Evolutionary conservation across 1,140 invertebrate genomes (phyloP).

Genomic region (Caenorhabditis elegans): WBcel235 BX284605.5:9533001-9533500

Average conservation of each 20-base stretch:
- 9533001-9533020: neutral
- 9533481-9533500: neutral
- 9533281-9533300: neutral
- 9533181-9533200: neutral
- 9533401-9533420: neutral
- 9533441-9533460: neutral
- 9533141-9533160: no score
- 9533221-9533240: neutral
- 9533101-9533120: neutral
- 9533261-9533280: slow-evolving; percentile 12
- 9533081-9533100: neutral
- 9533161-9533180: neutral
- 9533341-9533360: neutral
- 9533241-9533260: slow-evolving; percentile 4
- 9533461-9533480: neutral
- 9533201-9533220: neutral
- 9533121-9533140: neutral
- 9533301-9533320: neutral
- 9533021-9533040: slow-evolving; percentile 8
- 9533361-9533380: neutral
- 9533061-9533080: neutral
- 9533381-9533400: slow-evolving; percentile 10
- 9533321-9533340: slow-evolving; percentile 8
- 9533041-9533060: neutral
- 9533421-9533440: neutral